These are phyloP conservation scores for Drosophila villosipedis DNA, from an alignment of 2,888 invertebrate species.

Conservation along the genomic window DNA sequence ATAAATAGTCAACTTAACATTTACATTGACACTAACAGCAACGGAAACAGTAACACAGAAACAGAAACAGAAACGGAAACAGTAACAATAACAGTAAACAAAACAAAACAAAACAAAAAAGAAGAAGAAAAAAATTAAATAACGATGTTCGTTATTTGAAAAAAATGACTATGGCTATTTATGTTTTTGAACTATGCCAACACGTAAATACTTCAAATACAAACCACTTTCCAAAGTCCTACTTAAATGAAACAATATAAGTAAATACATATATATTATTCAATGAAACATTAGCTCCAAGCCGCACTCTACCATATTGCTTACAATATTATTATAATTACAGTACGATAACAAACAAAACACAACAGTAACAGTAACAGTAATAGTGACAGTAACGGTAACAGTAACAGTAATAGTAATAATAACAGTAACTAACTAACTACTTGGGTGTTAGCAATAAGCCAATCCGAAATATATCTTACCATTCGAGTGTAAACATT, in stretches of 20 bases:
- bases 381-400: constrained; percentile 29
- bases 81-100: constrained; percentile 13
- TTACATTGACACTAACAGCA: background rate
- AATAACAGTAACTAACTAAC: constrained; percentile 53
- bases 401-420: constrained; percentile 61
- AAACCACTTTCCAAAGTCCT: constrained; percentile 40
- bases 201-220: constrained; percentile 17
- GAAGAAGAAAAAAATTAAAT: constrained; percentile 10
- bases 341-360: constrained; percentile 24
- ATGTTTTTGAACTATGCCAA: constrained; percentile 26
- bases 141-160: constrained; percentile 23
- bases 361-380: constrained; percentile 33
- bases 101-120: background rate
- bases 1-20: background rate
- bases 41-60: background rate
- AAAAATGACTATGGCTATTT: constrained; percentile 31
- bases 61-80: constrained; percentile 17
- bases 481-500: constrained; percentile 29
- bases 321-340: constrained; percentile 65
- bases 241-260: constrained; percentile 43
- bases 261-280: constrained; percentile 62
- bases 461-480: constrained; percentile 30
- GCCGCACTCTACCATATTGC: constrained; percentile 72
- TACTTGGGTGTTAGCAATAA: constrained; percentile 37
- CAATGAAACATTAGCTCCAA: constrained; percentile 79